Percentiles rank a stretch among this genome's conserved stretches.
These are phyloP conservation scores for Willisornis vidua DNA, from an alignment of 2,113 vertebrate species.

Conservation along the genomic window DNA sequence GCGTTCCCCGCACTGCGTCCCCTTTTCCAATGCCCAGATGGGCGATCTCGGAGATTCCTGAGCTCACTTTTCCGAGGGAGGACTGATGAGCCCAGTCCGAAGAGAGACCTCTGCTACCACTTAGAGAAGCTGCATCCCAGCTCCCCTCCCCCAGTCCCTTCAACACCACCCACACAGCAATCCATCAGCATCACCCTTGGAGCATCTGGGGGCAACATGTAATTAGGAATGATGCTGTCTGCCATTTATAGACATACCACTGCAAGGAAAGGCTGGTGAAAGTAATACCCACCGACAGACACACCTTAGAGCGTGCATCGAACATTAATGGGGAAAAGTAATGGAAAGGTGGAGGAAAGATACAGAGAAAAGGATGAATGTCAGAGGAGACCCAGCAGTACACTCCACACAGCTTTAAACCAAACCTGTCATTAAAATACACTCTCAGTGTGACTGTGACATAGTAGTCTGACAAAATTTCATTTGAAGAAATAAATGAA, in stretches of 20 bases:
- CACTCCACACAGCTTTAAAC: neutral
- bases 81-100: neutral
- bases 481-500: neutral
- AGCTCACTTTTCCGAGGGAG: neutral
- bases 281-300: constrained; percentile 26
- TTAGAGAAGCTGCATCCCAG: neutral
- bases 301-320: neutral
- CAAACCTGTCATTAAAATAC: neutral
- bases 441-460: neutral
- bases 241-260: constrained; percentile 26
- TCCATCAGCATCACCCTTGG: constrained; percentile 54
- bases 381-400: no score
- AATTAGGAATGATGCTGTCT: constrained; percentile 56
- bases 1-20: neutral
- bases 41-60: neutral
- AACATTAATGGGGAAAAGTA: neutral
- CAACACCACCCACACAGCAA: constrained; percentile 57
- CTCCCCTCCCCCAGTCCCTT: constrained; percentile 32
- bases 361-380: neutral
- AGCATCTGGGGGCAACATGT: constrained; percentile 67
- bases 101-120: constrained; percentile 25
- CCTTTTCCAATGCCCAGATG: neutral
- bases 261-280: constrained; percentile 20
- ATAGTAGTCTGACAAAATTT: neutral
- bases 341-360: neutral